Evolutionary conservation across 2,113 vertebrate genomes (phyloP).

Genomic region (Carassius auratus): DNA sequence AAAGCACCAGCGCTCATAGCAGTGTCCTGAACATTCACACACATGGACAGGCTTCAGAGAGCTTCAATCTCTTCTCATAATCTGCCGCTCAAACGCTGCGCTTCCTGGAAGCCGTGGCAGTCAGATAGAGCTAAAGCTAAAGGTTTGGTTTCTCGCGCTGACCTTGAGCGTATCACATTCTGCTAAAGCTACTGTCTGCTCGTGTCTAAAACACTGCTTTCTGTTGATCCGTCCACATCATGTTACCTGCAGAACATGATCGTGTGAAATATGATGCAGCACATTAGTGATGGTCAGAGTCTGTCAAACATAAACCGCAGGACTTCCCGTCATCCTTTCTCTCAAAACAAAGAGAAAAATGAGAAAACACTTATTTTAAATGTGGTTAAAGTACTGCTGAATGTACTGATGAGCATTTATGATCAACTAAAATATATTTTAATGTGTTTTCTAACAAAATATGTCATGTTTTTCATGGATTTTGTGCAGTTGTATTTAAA

Average conservation of each 20-base stretch:
- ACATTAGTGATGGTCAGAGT: neutral
- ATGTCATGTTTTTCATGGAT: no score
- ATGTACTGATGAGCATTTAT: no score
- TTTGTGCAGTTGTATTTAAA: no score
- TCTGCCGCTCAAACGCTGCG: neutral
- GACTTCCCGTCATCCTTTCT: no score
- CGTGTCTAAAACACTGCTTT: conserved; percentile 26
- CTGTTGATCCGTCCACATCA: conserved; percentile 9
- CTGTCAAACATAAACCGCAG: neutral
- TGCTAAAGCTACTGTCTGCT: conserved; percentile 31
- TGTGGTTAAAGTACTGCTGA: no score
- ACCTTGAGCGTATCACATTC: conserved; percentile 27
- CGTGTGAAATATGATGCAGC: conserved; percentile 15
- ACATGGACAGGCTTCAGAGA: neutral
- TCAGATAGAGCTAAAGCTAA: conserved; percentile 6
- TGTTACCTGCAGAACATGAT: conserved; percentile 25
- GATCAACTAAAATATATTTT: no score
- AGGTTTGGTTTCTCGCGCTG: neutral
- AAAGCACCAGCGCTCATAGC: neutral
- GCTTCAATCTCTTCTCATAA: neutral
- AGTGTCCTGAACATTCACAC: neutral
- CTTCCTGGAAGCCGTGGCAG: neutral
- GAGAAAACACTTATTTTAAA: no score
- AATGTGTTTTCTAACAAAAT: no score
- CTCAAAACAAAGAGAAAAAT: neutral